Evolutionary conservation across 2,888 invertebrate species (phyloP).

Genomic region (Plagodis pulveraria): DNA sequence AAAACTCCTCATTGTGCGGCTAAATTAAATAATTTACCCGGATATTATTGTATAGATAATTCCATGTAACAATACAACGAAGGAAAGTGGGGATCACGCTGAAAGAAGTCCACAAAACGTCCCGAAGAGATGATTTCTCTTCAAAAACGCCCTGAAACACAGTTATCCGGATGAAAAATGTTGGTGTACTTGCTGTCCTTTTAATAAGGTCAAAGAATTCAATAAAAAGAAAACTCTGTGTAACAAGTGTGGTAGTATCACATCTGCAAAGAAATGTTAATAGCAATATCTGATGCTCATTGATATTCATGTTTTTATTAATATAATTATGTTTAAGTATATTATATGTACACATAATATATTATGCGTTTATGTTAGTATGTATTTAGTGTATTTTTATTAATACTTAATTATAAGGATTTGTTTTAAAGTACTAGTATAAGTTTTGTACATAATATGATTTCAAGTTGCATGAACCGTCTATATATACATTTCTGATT

Average conservation of each 20-base stretch:
- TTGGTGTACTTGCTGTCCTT: conserved; percentile 16
- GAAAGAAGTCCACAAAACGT: conserved; percentile 46
- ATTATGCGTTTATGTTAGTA: no score
- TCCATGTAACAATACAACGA: conserved; percentile 52
- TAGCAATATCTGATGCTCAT: no score
- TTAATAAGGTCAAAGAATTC: conserved; percentile 4
- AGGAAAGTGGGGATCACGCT: conserved; percentile 38
- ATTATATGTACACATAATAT: no score
- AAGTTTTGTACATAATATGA: no score
- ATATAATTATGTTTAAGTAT: no score
- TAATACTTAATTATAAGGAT: no score
- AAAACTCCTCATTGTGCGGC: conserved; percentile 28
- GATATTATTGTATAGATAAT: conserved; percentile 43
- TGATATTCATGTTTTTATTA: no score
- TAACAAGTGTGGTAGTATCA: neutral
- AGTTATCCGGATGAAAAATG: conserved; percentile 33
- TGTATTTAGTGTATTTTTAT: no score
- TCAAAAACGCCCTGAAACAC: conserved; percentile 43
- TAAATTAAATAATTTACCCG: conserved; percentile 39
- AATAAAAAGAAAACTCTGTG: neutral
- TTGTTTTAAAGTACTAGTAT: no score
- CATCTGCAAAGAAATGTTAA: no score
- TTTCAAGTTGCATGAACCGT: no score
- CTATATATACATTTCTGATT: no score
- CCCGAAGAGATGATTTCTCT: conserved; percentile 32